Conservation (phyloP, 1,140 invertebrate species). For the Ceratoteleas bidentatus region DNA sequence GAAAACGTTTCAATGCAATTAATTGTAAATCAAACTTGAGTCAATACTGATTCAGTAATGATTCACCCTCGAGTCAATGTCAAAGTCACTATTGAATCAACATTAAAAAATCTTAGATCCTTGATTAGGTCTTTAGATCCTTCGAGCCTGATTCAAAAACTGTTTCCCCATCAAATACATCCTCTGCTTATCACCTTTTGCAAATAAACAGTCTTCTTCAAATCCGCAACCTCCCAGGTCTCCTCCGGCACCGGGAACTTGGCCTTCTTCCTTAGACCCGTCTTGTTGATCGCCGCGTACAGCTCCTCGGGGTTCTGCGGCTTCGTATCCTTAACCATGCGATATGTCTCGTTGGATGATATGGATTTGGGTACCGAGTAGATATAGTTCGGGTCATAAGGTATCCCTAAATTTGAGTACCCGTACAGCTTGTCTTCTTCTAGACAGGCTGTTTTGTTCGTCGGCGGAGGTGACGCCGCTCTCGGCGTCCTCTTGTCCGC, state of each 20-base stretch:
- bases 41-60: too few species aligned
- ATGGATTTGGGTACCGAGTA: conserved; percentile 75
- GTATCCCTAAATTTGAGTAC: conserved; percentile 68
- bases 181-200: conserved; percentile 31
- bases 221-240: conserved; percentile 74
- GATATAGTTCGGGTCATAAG: conserved; percentile 68
- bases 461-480: conserved; percentile 14
- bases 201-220: conserved; percentile 53
- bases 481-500: conserved; percentile 65
- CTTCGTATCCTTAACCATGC: conserved; percentile 56
- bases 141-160: too few species aligned
- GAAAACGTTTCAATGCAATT: too few species aligned
- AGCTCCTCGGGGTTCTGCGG: conserved; percentile 75
- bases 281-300: conserved; percentile 79
- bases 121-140: too few species aligned
- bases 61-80: too few species aligned
- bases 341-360: conserved; percentile 69
- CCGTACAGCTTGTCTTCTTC: conserved; percentile 70
- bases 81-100: too few species aligned
- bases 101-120: too few species aligned
- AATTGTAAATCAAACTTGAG: too few species aligned
- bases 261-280: conserved; percentile 69
- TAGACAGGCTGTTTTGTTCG: conserved; percentile 24
- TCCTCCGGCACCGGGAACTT: conserved; percentile 74
- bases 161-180: too few species aligned